Percentiles rank a stretch among this genome's conserved stretches.
These are phyloP conservation scores for Xiphophorus hellerii DNA, from an alignment of 2,113 vertebrate species.

Conservation along the genomic window DNA sequence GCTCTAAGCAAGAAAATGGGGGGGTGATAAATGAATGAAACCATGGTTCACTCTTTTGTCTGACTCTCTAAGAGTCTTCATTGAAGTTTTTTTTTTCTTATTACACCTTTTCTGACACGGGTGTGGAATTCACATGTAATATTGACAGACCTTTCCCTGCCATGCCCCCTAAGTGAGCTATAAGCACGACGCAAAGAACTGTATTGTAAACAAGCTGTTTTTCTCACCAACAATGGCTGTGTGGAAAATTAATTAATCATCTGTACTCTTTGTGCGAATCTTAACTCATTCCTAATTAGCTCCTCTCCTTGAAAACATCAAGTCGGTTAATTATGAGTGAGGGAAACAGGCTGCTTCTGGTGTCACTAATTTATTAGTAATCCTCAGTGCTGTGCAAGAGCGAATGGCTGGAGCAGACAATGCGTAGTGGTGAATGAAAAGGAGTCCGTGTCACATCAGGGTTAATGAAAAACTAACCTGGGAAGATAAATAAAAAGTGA, in stretches of 20 bases:
- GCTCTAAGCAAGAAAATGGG: not conserved
- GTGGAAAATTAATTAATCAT: slow-evolving; percentile 71
- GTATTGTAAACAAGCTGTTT: slow-evolving; percentile 66
- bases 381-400: slow-evolving; percentile 55
- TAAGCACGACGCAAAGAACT: slow-evolving; percentile 16
- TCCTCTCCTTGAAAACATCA: slow-evolving; percentile 70
- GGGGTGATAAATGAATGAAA: slow-evolving; percentile 1
- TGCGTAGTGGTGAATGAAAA: slow-evolving; percentile 56
- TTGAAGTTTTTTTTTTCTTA: not conserved
- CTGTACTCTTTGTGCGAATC: slow-evolving; percentile 64
- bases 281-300: slow-evolving; percentile 73
- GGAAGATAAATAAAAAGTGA: slow-evolving; percentile 72
- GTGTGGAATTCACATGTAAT: not conserved
- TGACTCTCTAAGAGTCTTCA: not conserved
- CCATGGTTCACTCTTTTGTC: not conserved
- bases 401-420: slow-evolving; percentile 57
- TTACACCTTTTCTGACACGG: slow-evolving; percentile 18
- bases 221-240: slow-evolving; percentile 49
- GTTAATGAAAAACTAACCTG: slow-evolving; percentile 74
- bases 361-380: slow-evolving; percentile 70
- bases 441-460: slow-evolving; percentile 62
- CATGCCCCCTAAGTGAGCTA: slow-evolving; percentile 6
- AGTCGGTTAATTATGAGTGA: slow-evolving; percentile 72
- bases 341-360: slow-evolving; percentile 59
- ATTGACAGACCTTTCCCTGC: slow-evolving; percentile 25